Evolutionary conservation across 1,140 invertebrate species (phyloP), one percentile per base, ranked within the genome.

Genomic region (Lepidotrigona ventralis): DNA sequence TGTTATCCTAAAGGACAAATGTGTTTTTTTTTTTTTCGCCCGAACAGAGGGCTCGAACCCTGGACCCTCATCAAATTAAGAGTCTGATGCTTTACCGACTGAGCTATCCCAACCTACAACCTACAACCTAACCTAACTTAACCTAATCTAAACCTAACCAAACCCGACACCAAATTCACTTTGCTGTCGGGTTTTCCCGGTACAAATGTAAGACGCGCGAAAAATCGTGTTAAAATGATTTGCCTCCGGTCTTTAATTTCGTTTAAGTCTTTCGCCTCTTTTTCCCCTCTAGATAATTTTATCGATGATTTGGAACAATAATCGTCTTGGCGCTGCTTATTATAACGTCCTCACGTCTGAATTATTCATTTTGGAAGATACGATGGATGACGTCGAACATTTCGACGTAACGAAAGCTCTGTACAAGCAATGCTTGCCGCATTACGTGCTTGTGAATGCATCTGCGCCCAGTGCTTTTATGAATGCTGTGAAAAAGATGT

Each of bases 301-400:
- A 15, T 66, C 87, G 3, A 17, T 87, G 63, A 79, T 87, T 23
- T 89, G 87, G 87, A 63, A 60, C 17, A 83, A 79, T n/a, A 79
- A 72, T 81, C 78, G 76, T 14, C 75, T 89, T 39, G 88, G 88
- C 6, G 88, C 96, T 21, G 96, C 96, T 0, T 96, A 96, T 90
- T 97, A 97, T 92, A 95, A 96, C 86, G 90, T 96, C n/a, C 92
- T 95, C 72, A 96, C 95, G 1, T 95, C 94, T 39, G 95, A 96
- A 93, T 94, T 96, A 83, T 91, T 88, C 81, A 84, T 92, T 15
- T 90, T 93, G 88, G 92, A 94, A 76, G 91, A 94, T 51, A 91
- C 93, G 69, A 89, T 90, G 75, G 91, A 93, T 63, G 86, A 91
- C 56, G 77, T 85, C 23, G 85, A 89, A 66, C 88, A 87, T 83